Evolutionary conservation across 2,797 vertebrate species (phyloP), one percentile per base, ranked within the genome.

Genomic region (Coranthus polyacanthus): DNA sequence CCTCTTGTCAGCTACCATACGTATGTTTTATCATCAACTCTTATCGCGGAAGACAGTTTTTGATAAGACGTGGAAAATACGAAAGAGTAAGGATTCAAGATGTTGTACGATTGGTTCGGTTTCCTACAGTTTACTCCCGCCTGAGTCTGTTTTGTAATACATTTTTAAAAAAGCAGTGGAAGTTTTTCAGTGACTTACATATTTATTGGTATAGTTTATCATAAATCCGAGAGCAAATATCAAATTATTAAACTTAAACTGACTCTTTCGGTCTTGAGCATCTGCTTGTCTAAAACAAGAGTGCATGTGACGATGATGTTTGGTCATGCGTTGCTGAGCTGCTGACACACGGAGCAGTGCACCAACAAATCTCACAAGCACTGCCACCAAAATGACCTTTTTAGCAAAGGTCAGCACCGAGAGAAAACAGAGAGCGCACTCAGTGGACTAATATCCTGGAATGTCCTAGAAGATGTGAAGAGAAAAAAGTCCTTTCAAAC

Each of bases 371-470:
- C 77, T 81, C 81, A 78, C 80, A 88, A 81, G 70, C 80, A 61
- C 17, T 83, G 46, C 73, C 71, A 78, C 56, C 62, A 43, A 39
- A 53, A 46, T 88, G 87, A 87, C 83, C 83, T 70, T 69, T 56
- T 46, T 15, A 69, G 41, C 66, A 72, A 80, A 92, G 89, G 89
- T 92, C 89, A 88, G 54, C 41, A 58, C 39, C 64, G 68, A 82
- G 73, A 71, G 54, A 74, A 88, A 83, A 93, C 89, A 93, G 83
- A 92, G 90, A 75, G 77, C 79, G 52, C 87, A 82, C 83, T 94
- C 85, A 87, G 77, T 81, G 46, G 55, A 75, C 75, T 92, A 92
- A 94, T 92, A 85, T 81, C 77, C 58, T 72, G 93, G 93, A 95
- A 94, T 93, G 92, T 94, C 75, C 87, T 91, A 81, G 65, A 84